Evolutionary conservation across 1,140 invertebrate species (phyloP).

Genomic region (Plodia interpunctella): DNA sequence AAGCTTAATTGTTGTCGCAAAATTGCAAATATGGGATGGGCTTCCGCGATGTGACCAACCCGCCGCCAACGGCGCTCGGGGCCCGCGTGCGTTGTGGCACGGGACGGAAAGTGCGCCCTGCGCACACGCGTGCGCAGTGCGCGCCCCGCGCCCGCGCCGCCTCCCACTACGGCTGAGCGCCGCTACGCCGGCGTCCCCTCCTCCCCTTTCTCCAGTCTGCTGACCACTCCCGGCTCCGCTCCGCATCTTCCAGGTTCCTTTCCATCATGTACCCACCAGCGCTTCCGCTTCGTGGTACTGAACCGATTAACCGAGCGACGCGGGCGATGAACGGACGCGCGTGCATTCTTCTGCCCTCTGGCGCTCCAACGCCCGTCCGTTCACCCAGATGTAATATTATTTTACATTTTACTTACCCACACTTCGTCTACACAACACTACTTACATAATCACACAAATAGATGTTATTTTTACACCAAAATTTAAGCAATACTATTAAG

Average conservation of each 20-base stretch:
- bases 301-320: slow-evolving; percentile 65
- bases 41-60: slow-evolving; percentile 82
- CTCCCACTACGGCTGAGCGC: slow-evolving; percentile 57
- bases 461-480: slow-evolving; percentile 76
- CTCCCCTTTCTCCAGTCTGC: slow-evolving; percentile 22
- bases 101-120: slow-evolving; percentile 52
- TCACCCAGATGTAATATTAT: slow-evolving; percentile 48
- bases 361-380: slow-evolving; percentile 55
- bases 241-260: slow-evolving; percentile 20
- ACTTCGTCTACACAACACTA: slow-evolving; percentile 71
- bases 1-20: slow-evolving; percentile 79
- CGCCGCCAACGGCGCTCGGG: slow-evolving; percentile 72
- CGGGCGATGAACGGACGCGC: slow-evolving; percentile 63
- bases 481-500: slow-evolving; percentile 52
- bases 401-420: slow-evolving; percentile 42
- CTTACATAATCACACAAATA: slow-evolving; percentile 69
- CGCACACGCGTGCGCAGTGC: slow-evolving; percentile 40
- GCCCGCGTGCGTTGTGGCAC: slow-evolving; percentile 71
- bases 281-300: slow-evolving; percentile 69
- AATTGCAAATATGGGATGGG: slow-evolving; percentile 78
- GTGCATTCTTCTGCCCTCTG: slow-evolving; percentile 24
- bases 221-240: slow-evolving; percentile 16
- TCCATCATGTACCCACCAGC: slow-evolving; percentile 36
- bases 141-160: slow-evolving; percentile 57
- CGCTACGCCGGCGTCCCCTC: slow-evolving; percentile 52